A percentile compares a stretch with the other conserved stretches of the same genome.
Evolutionary conservation across 2,888 invertebrate species (phyloP).

Genomic region (Volucella bombylans): DNA sequence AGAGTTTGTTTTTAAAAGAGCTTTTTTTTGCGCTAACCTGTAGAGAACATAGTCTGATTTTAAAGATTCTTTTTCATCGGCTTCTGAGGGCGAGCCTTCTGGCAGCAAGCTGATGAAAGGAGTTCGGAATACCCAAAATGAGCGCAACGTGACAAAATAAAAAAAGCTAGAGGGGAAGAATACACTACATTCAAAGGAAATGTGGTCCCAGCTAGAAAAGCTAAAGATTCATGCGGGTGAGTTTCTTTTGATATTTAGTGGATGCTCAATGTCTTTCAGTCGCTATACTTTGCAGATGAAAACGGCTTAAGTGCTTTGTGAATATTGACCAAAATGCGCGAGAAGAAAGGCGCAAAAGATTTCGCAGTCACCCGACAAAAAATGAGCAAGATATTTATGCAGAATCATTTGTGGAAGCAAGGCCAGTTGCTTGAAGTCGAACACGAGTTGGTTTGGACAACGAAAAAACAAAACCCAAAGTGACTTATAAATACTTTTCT

Average conservation of each 20-base stretch:
- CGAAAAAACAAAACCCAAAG: conserved; percentile 21
- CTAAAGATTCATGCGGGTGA: too few relatives aligned
- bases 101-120: conserved; percentile 32
- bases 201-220: conserved; percentile 14
- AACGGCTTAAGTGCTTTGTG: conserved; percentile 17
- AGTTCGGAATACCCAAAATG: conserved; percentile 28
- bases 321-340: conserved; percentile 12
- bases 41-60: conserved; percentile 14
- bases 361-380: conserved; percentile 10
- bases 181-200: conserved; percentile 16
- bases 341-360: conserved; percentile 11
- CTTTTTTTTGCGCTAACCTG: not conserved
- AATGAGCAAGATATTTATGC: conserved; percentile 16
- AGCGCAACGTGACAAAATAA: conserved; percentile 32
- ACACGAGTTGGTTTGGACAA: conserved; percentile 13
- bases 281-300: conserved; percentile 15
- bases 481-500: conserved; percentile 24
- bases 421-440: conserved; percentile 20
- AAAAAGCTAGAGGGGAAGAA: conserved; percentile 26
- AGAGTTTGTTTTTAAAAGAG: conserved; percentile 15
- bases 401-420: conserved; percentile 24
- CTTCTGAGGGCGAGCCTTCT: conserved; percentile 30
- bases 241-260: not conserved
- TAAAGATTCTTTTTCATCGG: conserved; percentile 28
- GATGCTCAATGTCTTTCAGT: conserved; percentile 19